These are phyloP conservation scores for Eristalis tenax DNA, from an alignment of 2,888 invertebrate species.

Conservation along the genomic window DNA sequence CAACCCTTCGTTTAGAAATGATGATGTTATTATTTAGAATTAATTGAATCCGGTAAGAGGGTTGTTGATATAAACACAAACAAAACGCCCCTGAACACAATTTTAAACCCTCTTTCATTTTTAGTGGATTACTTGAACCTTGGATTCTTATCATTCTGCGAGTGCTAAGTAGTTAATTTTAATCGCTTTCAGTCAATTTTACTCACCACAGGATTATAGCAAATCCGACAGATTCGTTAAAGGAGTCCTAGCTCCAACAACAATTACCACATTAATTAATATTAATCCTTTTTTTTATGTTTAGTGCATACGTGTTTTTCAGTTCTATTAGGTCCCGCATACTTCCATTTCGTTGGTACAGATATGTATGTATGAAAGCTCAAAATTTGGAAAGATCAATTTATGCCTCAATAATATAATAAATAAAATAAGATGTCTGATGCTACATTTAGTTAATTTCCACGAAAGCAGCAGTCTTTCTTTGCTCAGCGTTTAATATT, in stretches of 20 bases:
- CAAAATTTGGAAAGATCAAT: too few species aligned
- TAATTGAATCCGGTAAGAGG: slow-evolving; percentile 53
- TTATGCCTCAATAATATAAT: too few species aligned
- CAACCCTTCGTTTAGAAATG: slow-evolving; percentile 40
- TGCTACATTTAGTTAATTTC: not conserved
- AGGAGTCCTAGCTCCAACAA: not conserved
- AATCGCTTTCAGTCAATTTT: not conserved
- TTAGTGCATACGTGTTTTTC: not conserved
- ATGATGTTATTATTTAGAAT: slow-evolving; percentile 63
- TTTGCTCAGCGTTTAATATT: slow-evolving; percentile 22
- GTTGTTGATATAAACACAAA: slow-evolving; percentile 43
- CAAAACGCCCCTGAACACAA: slow-evolving; percentile 46
- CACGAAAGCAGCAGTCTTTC: not conserved
- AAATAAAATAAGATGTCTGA: too few species aligned
- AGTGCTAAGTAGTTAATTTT: not conserved
- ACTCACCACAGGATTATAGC: not conserved
- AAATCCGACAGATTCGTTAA: not conserved
- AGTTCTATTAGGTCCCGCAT: not conserved
- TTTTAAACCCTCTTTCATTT: slow-evolving; percentile 51
- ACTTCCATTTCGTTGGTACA: not conserved
- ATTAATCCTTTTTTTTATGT: not conserved
- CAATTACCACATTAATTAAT: not conserved
- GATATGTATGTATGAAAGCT: too few species aligned
- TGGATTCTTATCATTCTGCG: not conserved
- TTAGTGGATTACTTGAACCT: slow-evolving; percentile 2